phyloP scores from a whole-genome alignment of 2,113 vertebrate species.

The Cyprinodon tularosa region DNA sequence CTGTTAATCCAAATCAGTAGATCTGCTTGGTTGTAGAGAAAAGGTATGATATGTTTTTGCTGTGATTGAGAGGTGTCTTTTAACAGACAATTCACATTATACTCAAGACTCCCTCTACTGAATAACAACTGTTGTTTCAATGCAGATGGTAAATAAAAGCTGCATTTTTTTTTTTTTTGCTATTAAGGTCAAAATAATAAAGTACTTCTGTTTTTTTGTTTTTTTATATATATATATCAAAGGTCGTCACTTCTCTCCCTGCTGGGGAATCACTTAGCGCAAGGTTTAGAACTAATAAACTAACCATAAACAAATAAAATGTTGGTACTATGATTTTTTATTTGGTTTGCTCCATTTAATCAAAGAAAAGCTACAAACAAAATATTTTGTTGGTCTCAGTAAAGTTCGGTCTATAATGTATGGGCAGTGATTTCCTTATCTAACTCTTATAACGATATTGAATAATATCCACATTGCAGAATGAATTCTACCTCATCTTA shows the following conservation, averaged over 20 bases:
- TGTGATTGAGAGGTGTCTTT: constrained; percentile 11
- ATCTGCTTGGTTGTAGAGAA: constrained; percentile 18
- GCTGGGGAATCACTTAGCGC: not conserved
- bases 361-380: too few relatives aligned
- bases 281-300: too few relatives aligned
- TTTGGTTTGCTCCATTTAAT: too few relatives aligned
- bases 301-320: too few relatives aligned
- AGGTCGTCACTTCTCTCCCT: constrained; percentile 23
- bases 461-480: too few relatives aligned
- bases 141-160: not conserved
- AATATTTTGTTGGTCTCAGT: too few relatives aligned
- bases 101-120: not conserved
- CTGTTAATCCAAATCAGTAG: constrained; percentile 55
- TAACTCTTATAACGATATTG: too few relatives aligned
- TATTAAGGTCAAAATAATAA: not conserved
- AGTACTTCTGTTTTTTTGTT: not conserved
- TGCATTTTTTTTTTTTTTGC: constrained; percentile 5
- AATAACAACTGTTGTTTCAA: not conserved
- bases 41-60: constrained; percentile 55
- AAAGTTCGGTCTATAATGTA: too few relatives aligned
- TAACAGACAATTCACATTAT: constrained; percentile 1
- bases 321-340: too few relatives aligned
- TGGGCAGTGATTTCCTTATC: too few relatives aligned
- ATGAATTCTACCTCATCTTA: too few relatives aligned
- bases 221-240: constrained; percentile 44